phyloP scores from a whole-genome alignment of 1,140 invertebrate species.

The Solen grandis region DNA sequence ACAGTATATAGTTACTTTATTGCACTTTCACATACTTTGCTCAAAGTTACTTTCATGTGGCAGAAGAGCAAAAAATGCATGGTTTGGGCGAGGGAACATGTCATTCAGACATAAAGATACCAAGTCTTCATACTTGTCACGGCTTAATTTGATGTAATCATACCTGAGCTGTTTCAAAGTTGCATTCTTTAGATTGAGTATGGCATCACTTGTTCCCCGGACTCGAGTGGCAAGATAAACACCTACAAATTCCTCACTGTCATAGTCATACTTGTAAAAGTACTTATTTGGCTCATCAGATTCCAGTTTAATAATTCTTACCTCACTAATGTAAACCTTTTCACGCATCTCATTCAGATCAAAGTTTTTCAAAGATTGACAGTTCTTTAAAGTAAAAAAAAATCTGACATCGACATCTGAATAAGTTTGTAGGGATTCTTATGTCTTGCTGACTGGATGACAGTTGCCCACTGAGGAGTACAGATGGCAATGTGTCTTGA shows the following conservation, averaged over 20 bases:
- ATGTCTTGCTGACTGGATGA: neutral
- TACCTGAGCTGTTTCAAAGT: neutral
- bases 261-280: conserved; percentile 31
- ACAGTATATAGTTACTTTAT: no score
- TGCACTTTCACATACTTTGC: no score
- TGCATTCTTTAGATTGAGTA: neutral
- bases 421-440: conserved; percentile 1
- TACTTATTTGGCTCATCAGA: neutral
- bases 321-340: conserved; percentile 1
- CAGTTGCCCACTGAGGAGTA: neutral
- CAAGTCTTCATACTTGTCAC: conserved; percentile 14
- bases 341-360: neutral
- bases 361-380: no score
- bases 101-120: neutral
- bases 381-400: neutral
- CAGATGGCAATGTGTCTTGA: no score
- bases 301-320: conserved; percentile 9
- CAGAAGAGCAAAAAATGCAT: conserved; percentile 14
- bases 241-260: neutral
- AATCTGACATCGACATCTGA: conserved; percentile 2
- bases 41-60: neutral
- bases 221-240: conserved; percentile 1
- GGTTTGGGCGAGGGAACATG: conserved; percentile 14
- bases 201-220: neutral
- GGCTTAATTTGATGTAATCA: neutral